Evolutionary conservation across 2,797 vertebrate species (phyloP).

Genomic region (Typhlichthys eigenmanni): DNA sequence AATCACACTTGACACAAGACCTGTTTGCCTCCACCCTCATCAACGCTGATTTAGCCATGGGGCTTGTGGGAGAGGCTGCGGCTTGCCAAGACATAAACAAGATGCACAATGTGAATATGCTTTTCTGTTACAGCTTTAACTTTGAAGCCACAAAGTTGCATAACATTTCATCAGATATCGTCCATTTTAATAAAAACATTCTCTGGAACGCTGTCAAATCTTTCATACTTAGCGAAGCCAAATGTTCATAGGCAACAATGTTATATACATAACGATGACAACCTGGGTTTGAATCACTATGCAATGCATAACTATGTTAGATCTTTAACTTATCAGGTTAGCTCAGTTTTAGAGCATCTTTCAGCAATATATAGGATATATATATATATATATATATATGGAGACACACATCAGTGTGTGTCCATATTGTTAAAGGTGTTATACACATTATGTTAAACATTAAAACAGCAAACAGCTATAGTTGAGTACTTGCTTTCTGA

Average conservation of each 20-base stretch:
- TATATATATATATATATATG: too few species aligned
- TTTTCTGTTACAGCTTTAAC: conserved; percentile 21
- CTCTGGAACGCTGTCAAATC: background rate
- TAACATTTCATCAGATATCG: conserved; percentile 13
- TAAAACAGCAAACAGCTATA: too few species aligned
- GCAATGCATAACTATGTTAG: too few species aligned
- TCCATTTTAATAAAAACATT: conserved; percentile 17
- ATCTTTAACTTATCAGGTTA: too few species aligned
- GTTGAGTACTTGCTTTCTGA: too few species aligned
- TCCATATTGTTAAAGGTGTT: too few species aligned
- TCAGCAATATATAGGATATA: too few species aligned
- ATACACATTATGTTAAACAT: too few species aligned
- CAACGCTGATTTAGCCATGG: conserved; percentile 43
- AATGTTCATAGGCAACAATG: background rate
- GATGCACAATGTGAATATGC: conserved; percentile 28
- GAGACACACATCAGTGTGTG: too few species aligned
- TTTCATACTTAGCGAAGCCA: conserved; percentile 18
- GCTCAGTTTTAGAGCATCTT: too few species aligned
- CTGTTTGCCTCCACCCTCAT: conserved; percentile 56
- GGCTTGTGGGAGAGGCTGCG: conserved; percentile 41
- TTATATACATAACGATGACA: too few species aligned
- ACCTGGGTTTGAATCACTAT: too few species aligned
- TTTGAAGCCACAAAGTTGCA: conserved; percentile 24
- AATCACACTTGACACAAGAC: conserved; percentile 66
- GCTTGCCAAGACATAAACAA: conserved; percentile 51